Conservation (phyloP, 1,140 invertebrate genomes). For the Penaeus indicus region DNA sequence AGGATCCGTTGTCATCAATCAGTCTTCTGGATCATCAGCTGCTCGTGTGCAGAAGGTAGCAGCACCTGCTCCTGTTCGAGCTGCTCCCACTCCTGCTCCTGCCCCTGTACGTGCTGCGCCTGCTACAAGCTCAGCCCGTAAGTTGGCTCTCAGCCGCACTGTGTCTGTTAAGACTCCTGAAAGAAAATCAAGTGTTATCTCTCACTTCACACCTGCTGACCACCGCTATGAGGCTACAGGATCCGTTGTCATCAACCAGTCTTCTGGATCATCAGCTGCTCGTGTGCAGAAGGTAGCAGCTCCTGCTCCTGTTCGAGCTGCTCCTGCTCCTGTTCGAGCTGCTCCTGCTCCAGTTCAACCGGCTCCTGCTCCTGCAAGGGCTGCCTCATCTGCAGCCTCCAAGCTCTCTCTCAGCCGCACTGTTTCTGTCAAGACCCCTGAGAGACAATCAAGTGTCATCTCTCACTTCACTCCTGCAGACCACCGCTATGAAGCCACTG, state of each 20-base stretch:
- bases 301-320: slow-evolving; percentile 26
- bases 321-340: slow-evolving; percentile 12
- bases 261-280: slow-evolving; percentile 1
- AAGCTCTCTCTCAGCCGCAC: slow-evolving; percentile 44
- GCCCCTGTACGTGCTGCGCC: not conserved
- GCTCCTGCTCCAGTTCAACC: not conserved
- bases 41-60: not conserved
- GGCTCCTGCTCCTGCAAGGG: not conserved
- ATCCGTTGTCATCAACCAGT: slow-evolving; percentile 21
- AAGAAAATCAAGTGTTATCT: slow-evolving; percentile 22
- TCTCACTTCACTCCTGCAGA: slow-evolving; percentile 58
- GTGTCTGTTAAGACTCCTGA: slow-evolving; percentile 39
- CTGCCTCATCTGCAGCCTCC: slow-evolving; percentile 6
- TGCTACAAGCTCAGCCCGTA: not conserved
- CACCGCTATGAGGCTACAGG: slow-evolving; percentile 48
- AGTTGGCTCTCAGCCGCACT: slow-evolving; percentile 18
- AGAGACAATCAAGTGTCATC: slow-evolving; percentile 41
- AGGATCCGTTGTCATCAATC: slow-evolving; percentile 40
- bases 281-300: not conserved
- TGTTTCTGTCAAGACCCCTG: slow-evolving; percentile 49
- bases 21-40: not conserved
- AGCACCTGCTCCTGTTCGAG: not conserved
- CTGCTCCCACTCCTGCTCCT: not conserved
- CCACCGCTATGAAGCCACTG: slow-evolving; percentile 58
- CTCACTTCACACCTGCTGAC: slow-evolving; percentile 42